A percentile compares a stretch with the other conserved stretches of the same genome.
phyloP scores from a whole-genome alignment of 2,113 vertebrate species.

The Noctilio leporinus region DNA sequence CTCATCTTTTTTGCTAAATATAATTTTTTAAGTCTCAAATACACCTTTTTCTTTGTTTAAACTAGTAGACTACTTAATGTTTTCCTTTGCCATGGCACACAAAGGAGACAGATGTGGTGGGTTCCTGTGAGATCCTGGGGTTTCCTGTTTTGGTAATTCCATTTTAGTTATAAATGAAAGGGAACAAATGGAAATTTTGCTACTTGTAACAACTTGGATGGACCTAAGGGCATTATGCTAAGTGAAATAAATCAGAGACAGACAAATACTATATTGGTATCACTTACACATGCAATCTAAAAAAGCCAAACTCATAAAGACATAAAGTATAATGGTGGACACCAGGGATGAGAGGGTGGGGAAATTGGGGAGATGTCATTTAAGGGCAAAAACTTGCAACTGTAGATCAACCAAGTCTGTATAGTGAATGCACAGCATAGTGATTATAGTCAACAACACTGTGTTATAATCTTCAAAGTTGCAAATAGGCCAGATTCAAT shows the following conservation, averaged over 20 bases:
- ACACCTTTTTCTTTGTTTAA: neutral
- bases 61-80: neutral
- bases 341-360: neutral
- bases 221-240: neutral
- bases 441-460: neutral
- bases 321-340: neutral
- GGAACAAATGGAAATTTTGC: neutral
- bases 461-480: neutral
- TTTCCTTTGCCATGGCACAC: neutral
- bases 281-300: neutral
- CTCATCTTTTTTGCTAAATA: neutral
- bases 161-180: neutral
- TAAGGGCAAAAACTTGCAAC: neutral
- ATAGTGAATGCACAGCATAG: neutral
- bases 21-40: constrained; percentile 9
- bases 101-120: neutral
- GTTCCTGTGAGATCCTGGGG: neutral
- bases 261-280: neutral
- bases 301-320: neutral
- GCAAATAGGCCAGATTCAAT: neutral
- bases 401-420: neutral
- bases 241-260: neutral
- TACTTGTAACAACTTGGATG: neutral
- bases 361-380: neutral
- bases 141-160: neutral